Base-by-base conservation (phyloP, 2,888 invertebrate species). In the Tenthredo livida region DNA sequence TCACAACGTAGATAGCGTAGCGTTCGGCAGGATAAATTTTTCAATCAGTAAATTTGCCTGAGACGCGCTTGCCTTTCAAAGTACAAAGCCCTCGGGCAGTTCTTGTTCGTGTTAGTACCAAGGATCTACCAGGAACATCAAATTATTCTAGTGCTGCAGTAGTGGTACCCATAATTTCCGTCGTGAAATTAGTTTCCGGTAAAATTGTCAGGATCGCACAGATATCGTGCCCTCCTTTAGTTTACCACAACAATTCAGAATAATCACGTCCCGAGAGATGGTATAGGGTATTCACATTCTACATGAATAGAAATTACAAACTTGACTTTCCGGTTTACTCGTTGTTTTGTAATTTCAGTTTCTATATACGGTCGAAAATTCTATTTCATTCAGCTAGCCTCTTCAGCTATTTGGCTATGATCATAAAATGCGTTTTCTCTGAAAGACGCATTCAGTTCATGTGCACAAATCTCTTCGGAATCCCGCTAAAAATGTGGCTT, bases 131-230 rank as follows among this genome's bases (percentile, higher is more conserved):
- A 40, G 40, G 47, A 70, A 67, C 47, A 29, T 83, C 37, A 83
- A 83, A 83, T 83, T 83, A 83, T 83, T 43, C 70, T 29, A 83
- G 67, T 83, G 67, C 67, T 83, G 67, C 50, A 67, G 83, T 83
- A 25, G 67, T 70, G 67, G 67, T 17, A 29, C 83, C 83, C 65
- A 47, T 83, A 83, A 83, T 83, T 83, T 83, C 83, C 83, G 83
- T 47, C 83, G 25, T 29, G 47, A 70, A 58, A 83, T 83, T 83
- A 83, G 83, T 47, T 83, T 83, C 83, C 83, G 83, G 83, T 83
- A 83, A 70, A 83, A 83, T 83, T 70, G 67, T 29, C 47, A 67
- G 65, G 67, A 83, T 47, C 40, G 25, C 21, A 83, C 47, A 70
- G 65, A 67, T 65, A 83, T 83, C 40, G 33, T 29, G 47, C 61